A percentile compares a stretch with the other conserved stretches of the same genome.
Conservation (phyloP, 2,888 invertebrate genomes). For the Drosophila nr. perissopoda region DNA sequence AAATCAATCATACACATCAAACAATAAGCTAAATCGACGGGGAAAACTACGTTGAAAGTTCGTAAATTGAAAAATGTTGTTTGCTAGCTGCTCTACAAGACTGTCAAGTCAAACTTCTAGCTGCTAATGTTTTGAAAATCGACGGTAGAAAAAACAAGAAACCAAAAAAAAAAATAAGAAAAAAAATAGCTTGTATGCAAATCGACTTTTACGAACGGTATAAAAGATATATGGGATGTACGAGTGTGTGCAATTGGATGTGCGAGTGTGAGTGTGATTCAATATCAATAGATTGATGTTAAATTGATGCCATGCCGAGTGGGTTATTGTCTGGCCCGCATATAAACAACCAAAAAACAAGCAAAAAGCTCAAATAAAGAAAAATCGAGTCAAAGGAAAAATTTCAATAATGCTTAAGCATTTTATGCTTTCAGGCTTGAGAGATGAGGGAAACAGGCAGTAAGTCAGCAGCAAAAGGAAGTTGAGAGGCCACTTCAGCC, state of each 20-base stretch:
- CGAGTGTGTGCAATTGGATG: neutral
- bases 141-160: slow-evolving; percentile 47
- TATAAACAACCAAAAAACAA: slow-evolving; percentile 56
- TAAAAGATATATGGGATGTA: slow-evolving; percentile 37
- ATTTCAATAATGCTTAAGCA: slow-evolving; percentile 76
- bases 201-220: slow-evolving; percentile 51
- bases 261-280: slow-evolving; percentile 8
- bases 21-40: slow-evolving; percentile 12
- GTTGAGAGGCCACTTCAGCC: slow-evolving; percentile 72
- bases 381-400: slow-evolving; percentile 45
- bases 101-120: slow-evolving; percentile 38
- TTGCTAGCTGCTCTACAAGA: slow-evolving; percentile 40
- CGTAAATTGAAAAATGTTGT: slow-evolving; percentile 41
- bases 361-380: slow-evolving; percentile 29
- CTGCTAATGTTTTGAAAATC: slow-evolving; percentile 66
- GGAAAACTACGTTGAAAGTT: slow-evolving; percentile 7
- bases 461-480: slow-evolving; percentile 35
- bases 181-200: slow-evolving; percentile 64
- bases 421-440: slow-evolving; percentile 48
- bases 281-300: slow-evolving; percentile 74
- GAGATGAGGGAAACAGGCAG: slow-evolving; percentile 38
- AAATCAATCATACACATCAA: slow-evolving; percentile 41
- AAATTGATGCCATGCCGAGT: slow-evolving; percentile 75
- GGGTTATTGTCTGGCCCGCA: slow-evolving; percentile 80
- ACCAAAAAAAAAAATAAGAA: slow-evolving; percentile 23